Evolutionary conservation across 2,888 invertebrate genomes (phyloP).

Genomic region (Melanotus villosus): DNA sequence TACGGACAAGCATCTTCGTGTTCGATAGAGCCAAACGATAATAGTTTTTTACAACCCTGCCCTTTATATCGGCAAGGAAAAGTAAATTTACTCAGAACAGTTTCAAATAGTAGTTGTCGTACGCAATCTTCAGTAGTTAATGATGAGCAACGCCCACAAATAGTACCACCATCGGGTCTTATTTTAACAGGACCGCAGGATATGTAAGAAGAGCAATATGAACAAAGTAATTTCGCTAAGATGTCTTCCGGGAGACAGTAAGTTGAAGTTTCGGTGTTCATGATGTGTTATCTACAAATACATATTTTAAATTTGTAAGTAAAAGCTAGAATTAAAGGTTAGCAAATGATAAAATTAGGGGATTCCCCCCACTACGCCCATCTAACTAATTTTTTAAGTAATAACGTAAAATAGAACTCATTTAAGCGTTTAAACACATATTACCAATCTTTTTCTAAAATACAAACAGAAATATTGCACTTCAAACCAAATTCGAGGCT

Average conservation of each 20-base stretch:
- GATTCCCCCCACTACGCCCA: no score
- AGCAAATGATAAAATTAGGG: no score
- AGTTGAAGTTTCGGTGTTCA: not conserved
- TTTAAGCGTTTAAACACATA: no score
- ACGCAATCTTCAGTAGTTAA: not conserved
- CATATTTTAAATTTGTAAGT: no score
- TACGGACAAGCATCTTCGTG: conserved; percentile 9
- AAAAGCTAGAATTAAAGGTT: no score
- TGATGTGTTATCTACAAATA: not conserved
- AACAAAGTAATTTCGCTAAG: conserved; percentile 53
- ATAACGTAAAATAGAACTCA: no score
- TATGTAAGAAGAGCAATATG: conserved; percentile 57
- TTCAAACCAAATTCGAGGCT: no score
- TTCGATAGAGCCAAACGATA: not conserved
- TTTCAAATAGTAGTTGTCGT: not conserved
- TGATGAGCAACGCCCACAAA: conserved; percentile 59
- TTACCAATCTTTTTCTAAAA: no score
- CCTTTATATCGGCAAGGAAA: conserved; percentile 17
- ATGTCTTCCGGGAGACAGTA: conserved; percentile 35
- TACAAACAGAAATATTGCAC: no score
- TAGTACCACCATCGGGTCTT: conserved; percentile 54
- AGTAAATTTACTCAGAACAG: not conserved
- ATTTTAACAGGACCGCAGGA: conserved; percentile 60
- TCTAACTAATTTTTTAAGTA: no score
- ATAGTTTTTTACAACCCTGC: not conserved